Conservation (phyloP, 2,797 vertebrate genomes). For the Typhlichthys eigenmanni region DNA sequence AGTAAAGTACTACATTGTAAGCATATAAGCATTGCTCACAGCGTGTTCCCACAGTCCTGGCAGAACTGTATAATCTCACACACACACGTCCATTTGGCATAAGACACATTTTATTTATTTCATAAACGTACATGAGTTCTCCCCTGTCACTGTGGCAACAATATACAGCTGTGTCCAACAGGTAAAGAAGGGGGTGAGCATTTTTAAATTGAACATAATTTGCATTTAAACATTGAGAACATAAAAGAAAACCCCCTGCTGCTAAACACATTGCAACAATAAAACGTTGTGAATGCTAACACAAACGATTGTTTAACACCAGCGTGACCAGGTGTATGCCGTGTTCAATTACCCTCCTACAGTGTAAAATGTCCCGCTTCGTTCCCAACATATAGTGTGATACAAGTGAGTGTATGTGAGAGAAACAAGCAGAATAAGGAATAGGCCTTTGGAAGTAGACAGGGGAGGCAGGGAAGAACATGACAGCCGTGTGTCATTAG, state of each 20-base stretch:
- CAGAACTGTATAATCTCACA: not conserved
- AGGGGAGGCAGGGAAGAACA: constrained; percentile 32
- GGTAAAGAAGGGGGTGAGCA: constrained; percentile 38
- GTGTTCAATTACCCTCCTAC: constrained; percentile 7
- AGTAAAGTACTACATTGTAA: too few species aligned
- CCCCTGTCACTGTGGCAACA: constrained; percentile 80
- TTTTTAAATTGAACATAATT: constrained; percentile 19
- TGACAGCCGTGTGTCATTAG: constrained; percentile 21
- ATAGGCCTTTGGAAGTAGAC: not conserved
- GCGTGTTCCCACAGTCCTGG: too few species aligned
- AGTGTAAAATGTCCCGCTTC: constrained; percentile 16
- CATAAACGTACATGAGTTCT: constrained; percentile 83
- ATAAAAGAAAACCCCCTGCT: not conserved
- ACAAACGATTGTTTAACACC: constrained; percentile 2
- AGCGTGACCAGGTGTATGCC: constrained; percentile 4
- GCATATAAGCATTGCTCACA: too few species aligned
- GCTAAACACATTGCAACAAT: not conserved
- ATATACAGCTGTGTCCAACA: constrained; percentile 34
- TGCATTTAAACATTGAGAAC: constrained; percentile 53
- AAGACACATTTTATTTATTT: constrained; percentile 92
- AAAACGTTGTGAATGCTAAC: not conserved
- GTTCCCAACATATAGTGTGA: not conserved
- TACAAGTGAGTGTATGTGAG: not conserved
- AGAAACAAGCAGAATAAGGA: constrained; percentile 4
- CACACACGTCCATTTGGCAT: constrained; percentile 70